Evolutionary conservation across 2,113 vertebrate genomes (phyloP).

Genomic region (Oncorhynchus tshawytscha): DNA sequence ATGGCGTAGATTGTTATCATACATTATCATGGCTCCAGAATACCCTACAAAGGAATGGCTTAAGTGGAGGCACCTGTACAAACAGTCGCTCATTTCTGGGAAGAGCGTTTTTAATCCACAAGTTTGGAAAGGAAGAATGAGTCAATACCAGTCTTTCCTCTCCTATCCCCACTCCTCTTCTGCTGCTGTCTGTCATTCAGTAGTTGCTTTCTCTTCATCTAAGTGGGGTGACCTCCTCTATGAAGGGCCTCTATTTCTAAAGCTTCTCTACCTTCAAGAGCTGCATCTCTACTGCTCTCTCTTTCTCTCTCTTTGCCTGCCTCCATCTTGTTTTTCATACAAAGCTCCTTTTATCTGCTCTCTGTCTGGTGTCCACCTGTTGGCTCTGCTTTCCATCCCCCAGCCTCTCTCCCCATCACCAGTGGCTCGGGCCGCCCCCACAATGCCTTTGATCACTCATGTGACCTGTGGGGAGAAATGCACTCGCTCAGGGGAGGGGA

Average conservation of each 20-base stretch:
- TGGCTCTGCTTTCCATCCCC: conserved; percentile 64
- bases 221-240: conserved; percentile 7
- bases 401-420: conserved; percentile 29
- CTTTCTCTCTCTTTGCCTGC: conserved; percentile 13
- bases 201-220: conserved; percentile 5
- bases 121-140: background rate
- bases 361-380: conserved; percentile 67
- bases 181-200: conserved; percentile 24
- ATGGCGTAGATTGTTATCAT: conserved; percentile 16
- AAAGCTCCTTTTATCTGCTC: conserved; percentile 60
- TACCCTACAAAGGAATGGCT: background rate
- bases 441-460: conserved; percentile 61
- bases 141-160: background rate
- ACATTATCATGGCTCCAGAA: conserved; percentile 19
- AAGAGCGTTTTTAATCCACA: background rate
- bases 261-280: conserved; percentile 8
- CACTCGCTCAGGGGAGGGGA: conserved; percentile 12
- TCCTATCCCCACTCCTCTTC: background rate
- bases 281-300: background rate
- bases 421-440: conserved; percentile 32
- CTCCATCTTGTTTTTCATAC: conserved; percentile 60
- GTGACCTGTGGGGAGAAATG: conserved; percentile 47
- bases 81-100: background rate
- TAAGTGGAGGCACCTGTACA: conserved; percentile 17
- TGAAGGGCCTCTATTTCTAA: background rate